Base-by-base conservation (phyloP, 2,888 invertebrate species). In the Cylindroiulus punctatus region DNA sequence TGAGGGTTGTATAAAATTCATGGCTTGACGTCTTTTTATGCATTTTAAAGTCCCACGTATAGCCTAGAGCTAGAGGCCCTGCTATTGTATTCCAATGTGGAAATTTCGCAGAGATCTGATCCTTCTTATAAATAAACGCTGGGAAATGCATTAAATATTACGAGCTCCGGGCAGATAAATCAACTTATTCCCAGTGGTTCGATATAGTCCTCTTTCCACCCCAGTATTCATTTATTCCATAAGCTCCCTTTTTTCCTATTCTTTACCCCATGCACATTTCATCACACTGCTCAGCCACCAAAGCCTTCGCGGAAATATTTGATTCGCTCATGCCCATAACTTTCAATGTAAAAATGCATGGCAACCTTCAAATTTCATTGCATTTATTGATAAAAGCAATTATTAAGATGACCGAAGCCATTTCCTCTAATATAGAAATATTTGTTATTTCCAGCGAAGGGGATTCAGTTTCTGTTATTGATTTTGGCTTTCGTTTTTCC, bases 101-200 rank as follows among this genome's bases (percentile, higher is more conserved):
- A 76, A 76, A 76, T 76, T 76, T 76, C 26, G 26, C 30, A 76
- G 26, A 30, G 76, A 76, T 76, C 30, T 76, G 76, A 76, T 76
- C 76, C 76, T 76, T 76, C 76, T 26, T 76, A 76, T 76, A 76
- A 76, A 76, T 76, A 76, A 76, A 76, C 30, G 76, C 30, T 14
- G 76, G 76, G 76, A 76, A 76, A 76, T 76, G 76, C 76, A 76
- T 76, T 76, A 76, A 76, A 76, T 76, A 76, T 76, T 76, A 76
- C 76, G 76, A 76, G 76, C 76, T 76, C 3, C 30, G 76, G 76
- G 76, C 76, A 30, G 30, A 76, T 76, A 76, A 76, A 76, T 76
- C 76, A 76, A 76, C 76, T 14, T 76, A 17, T 76, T 76, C 76
- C 76, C 76, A 76, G 76, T 5, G 76, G 76, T 30, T 76, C 76